Conservation (phyloP, 2,113 vertebrate species). For the Charina bottae region DNA sequence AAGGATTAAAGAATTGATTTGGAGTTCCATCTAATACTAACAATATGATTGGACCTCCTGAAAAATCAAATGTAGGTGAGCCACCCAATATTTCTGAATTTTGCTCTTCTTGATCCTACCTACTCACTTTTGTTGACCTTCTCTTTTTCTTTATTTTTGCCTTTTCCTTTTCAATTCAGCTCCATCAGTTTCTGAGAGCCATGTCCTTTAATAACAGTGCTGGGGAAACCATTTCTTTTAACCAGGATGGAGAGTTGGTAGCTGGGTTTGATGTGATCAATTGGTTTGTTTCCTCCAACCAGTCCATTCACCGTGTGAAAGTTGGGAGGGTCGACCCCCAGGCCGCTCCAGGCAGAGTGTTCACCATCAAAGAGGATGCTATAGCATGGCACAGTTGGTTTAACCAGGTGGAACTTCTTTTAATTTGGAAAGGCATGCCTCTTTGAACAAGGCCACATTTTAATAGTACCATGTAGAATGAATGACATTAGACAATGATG, state of each 20-base stretch:
- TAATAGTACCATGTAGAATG: too few relatives aligned
- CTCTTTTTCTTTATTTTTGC: background rate
- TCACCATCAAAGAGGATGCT: background rate
- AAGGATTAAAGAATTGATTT: too few relatives aligned
- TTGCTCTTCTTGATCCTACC: background rate
- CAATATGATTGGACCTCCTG: too few relatives aligned
- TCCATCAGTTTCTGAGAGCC: background rate
- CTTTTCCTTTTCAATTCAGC: background rate
- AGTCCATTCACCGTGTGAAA: background rate
- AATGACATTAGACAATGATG: too few relatives aligned
- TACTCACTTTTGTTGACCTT: background rate
- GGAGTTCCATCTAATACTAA: too few relatives aligned
- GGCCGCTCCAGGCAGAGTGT: background rate
- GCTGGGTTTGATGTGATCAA: background rate
- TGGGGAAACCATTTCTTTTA: background rate
- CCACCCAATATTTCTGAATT: background rate
- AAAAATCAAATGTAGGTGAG: too few relatives aligned
- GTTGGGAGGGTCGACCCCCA: background rate
- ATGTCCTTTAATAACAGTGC: conserved; percentile 1
- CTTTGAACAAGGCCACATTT: background rate
- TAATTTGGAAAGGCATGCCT: background rate
- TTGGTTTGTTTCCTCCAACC: background rate
- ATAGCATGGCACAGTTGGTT: conserved; percentile 3
- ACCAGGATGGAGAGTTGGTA: background rate
- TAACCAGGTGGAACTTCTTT: background rate